Conservation (phyloP, 2,888 invertebrate species). For the Rugalucina vietnamica region DNA sequence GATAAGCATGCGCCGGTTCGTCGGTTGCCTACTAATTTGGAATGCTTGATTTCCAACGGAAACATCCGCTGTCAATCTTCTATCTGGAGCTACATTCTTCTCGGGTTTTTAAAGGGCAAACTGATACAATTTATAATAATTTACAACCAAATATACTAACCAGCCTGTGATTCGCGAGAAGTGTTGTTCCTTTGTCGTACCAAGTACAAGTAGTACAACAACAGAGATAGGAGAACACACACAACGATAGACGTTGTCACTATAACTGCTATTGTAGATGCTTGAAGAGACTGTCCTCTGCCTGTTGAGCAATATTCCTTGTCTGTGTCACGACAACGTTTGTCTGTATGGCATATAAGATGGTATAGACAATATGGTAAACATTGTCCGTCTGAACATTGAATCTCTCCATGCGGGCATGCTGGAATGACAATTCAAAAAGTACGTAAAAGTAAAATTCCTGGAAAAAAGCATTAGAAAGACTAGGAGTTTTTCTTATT, state of each 20-base stretch:
- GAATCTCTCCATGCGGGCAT: too few species aligned
- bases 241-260: conserved; percentile 36
- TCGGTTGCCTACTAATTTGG: neutral
- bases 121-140: neutral
- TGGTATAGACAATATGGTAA: too few species aligned
- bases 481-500: too few species aligned
- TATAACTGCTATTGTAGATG: conserved; percentile 26
- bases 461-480: too few species aligned
- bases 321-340: too few species aligned
- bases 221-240: conserved; percentile 25
- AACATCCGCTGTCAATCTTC: neutral
- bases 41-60: neutral
- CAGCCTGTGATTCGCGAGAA: conserved; percentile 53
- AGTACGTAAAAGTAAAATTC: too few species aligned
- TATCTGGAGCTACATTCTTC: too few species aligned
- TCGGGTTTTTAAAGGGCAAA: neutral
- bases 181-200: conserved; percentile 48
- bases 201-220: conserved; percentile 17
- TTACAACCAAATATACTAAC: conserved; percentile 12
- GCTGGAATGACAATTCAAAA: too few species aligned
- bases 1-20: neutral
- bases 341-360: too few species aligned
- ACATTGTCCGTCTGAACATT: too few species aligned
- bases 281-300: too few species aligned
- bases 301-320: too few species aligned